Conservation (phyloP, 2,113 vertebrate species). For the Chloropsis hardwickii region DNA sequence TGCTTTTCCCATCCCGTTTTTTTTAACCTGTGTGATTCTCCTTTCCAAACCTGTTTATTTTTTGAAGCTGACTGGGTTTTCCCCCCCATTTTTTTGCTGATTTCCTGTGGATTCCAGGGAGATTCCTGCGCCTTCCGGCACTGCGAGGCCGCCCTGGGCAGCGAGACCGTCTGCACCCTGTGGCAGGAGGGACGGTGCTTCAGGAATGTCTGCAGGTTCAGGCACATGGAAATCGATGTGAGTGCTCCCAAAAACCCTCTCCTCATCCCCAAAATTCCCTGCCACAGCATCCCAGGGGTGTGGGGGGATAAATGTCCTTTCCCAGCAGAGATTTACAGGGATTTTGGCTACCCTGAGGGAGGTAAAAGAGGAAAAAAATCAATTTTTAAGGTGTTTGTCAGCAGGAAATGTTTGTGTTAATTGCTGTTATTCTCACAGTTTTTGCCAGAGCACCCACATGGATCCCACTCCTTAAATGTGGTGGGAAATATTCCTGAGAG, state of each 20-base stretch:
- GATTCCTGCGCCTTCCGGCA: conserved; percentile 92
- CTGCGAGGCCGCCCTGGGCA: conserved; percentile 92
- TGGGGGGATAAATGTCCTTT: neutral
- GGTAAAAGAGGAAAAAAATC: neutral
- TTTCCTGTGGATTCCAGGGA: conserved; percentile 71
- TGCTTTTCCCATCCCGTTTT: neutral
- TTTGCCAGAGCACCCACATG: fast-evolving
- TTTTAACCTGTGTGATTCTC: neutral
- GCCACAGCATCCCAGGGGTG: fast-evolving
- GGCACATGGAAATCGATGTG: conserved; percentile 96
- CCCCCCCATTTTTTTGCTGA: fast-evolving
- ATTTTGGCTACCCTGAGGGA: fast-evolving
- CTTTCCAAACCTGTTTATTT: fast-evolving
- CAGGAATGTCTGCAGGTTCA: conserved; percentile 89
- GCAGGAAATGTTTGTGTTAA: neutral
- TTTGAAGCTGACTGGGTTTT: neutral
- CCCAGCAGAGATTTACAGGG: neutral
- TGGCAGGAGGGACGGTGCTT: conserved; percentile 94
- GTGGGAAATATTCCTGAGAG: neutral
- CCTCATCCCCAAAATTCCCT: neutral
- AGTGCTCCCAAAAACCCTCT: neutral
- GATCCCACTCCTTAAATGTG: neutral
- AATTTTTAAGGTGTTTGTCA: fast-evolving
- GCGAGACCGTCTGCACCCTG: conserved; percentile 86
- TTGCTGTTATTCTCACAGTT: fast-evolving